A percentile compares a stretch with the other conserved stretches of the same genome.
phyloP scores from a whole-genome alignment of 2,113 vertebrate species.

The Syrrhaptes paradoxus region DNA sequence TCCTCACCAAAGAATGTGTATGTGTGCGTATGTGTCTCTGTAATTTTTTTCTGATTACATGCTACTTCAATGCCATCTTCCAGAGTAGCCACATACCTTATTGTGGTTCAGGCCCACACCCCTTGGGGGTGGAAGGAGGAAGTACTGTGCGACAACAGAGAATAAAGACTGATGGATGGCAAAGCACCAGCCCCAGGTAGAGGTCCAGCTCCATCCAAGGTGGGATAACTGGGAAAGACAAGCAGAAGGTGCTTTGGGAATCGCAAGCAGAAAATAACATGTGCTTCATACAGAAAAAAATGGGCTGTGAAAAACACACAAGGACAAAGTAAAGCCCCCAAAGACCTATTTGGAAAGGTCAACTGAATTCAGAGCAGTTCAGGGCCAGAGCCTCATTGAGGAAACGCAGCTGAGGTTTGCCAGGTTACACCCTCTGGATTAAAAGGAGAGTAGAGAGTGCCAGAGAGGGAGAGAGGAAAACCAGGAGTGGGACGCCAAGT shows the following conservation, averaged over 20 bases:
- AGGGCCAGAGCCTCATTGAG: background rate
- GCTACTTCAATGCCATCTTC: background rate
- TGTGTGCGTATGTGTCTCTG: background rate
- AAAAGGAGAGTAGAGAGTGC: background rate
- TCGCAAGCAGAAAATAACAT: background rate
- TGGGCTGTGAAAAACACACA: background rate
- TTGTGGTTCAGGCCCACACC: background rate
- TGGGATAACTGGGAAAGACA: background rate
- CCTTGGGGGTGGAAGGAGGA: background rate
- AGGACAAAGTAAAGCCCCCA: background rate
- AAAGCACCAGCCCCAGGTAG: background rate
- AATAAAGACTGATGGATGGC: background rate
- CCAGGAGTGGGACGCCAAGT: background rate
- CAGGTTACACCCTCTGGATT: constrained; percentile 5
- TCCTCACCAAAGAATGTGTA: background rate
- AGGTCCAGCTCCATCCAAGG: background rate
- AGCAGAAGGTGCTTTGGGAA: background rate
- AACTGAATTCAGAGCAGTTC: background rate
- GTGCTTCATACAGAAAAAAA: background rate
- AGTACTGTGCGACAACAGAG: fast-evolving
- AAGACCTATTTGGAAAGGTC: constrained; percentile 3
- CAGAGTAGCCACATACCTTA: background rate
- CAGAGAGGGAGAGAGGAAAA: background rate
- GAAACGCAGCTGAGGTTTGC: background rate
- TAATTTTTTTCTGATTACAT: background rate